phyloP scores from a whole-genome alignment of 2,113 vertebrate genomes.

The Festucalex cinctus region DNA sequence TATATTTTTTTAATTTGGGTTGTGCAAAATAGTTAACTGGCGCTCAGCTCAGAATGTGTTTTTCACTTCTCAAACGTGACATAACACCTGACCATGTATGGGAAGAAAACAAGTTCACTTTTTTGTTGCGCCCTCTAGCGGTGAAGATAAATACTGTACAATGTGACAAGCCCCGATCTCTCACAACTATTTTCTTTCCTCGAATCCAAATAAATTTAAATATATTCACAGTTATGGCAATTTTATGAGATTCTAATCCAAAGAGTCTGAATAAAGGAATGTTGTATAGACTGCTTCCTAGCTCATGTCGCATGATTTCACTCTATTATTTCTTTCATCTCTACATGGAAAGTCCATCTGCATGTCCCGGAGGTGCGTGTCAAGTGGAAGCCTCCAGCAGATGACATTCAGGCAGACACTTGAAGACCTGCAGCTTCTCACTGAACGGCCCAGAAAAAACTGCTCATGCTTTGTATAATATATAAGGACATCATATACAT shows the following conservation, averaged over 20 bases:
- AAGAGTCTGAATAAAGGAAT: neutral
- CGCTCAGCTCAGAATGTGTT: no score
- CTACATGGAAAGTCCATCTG: slow-evolving; percentile 66
- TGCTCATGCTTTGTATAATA: slow-evolving; percentile 20
- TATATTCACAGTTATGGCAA: neutral
- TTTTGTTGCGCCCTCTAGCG: no score
- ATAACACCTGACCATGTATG: no score
- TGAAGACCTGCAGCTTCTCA: slow-evolving; percentile 6
- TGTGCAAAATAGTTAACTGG: no score
- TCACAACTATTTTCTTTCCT: no score
- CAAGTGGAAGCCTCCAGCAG: slow-evolving; percentile 24
- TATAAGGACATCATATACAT: neutral
- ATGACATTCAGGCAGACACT: slow-evolving; percentile 33
- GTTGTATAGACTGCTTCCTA: slow-evolving; percentile 15
- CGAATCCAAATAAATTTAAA: no score
- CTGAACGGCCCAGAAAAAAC: slow-evolving; percentile 3
- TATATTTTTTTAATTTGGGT: no score
- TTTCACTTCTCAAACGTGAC: no score
- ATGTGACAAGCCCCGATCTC: no score
- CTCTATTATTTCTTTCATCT: slow-evolving; percentile 21
- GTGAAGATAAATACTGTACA: no score
- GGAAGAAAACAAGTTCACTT: no score
- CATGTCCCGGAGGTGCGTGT: slow-evolving; percentile 43
- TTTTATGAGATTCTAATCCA: neutral
- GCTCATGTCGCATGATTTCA: slow-evolving; percentile 42